These are phyloP conservation scores for Baccha elongata DNA, from an alignment of 2,888 invertebrate genomes.

Conservation along the genomic window DNA sequence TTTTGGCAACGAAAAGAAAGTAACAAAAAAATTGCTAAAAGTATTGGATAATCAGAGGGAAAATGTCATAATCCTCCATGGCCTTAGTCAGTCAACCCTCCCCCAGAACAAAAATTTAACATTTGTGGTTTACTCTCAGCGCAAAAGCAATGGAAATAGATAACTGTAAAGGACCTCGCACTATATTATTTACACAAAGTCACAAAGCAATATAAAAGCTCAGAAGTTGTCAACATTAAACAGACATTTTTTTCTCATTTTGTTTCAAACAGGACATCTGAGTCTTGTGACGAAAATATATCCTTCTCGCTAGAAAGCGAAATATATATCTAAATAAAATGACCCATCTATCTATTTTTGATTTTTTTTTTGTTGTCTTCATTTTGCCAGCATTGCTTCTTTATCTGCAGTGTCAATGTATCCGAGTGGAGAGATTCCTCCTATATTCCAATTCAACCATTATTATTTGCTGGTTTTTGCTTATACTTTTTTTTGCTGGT, in stretches of 20 bases:
- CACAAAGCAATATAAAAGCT: conserved; percentile 56
- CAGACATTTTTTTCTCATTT: conserved; percentile 24
- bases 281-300: conserved; percentile 9
- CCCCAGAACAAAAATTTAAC: conserved; percentile 3
- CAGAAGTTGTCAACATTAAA: conserved; percentile 70
- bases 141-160: conserved; percentile 54
- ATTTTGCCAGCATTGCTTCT: conserved; percentile 24
- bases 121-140: neutral
- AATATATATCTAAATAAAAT: conserved; percentile 48
- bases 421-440: neutral
- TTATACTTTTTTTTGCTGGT: neutral
- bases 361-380: neutral
- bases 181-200: conserved; percentile 19
- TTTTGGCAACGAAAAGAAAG: neutral
- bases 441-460: conserved; percentile 26
- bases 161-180: conserved; percentile 51
- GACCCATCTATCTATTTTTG: conserved; percentile 63
- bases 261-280: no score
- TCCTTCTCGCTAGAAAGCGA: conserved; percentile 25
- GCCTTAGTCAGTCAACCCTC: conserved; percentile 12
- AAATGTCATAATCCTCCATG: conserved; percentile 24
- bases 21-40: neutral
- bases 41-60: conserved; percentile 7
- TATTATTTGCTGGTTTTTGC: neutral
- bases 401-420: conserved; percentile 54